phyloP scores from a whole-genome alignment of 2,113 vertebrate genomes.

The Leptosomus discolor region DNA sequence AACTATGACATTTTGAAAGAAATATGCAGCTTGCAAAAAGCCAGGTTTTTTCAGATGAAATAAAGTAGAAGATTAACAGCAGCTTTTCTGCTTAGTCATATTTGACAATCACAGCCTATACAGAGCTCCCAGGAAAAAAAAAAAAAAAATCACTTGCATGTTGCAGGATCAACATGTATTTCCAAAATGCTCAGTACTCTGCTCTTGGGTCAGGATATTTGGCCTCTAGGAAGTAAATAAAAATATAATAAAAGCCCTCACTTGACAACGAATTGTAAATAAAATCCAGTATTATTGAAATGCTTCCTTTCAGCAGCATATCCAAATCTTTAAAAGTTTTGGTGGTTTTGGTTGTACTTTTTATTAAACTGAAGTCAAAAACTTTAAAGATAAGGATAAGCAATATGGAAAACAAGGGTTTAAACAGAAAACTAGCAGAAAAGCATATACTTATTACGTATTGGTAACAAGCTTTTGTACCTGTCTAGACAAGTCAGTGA shows the following conservation, averaged over 20 bases:
- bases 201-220: background rate
- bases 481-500: conserved; percentile 25
- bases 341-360: background rate
- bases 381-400: background rate
- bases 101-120: background rate
- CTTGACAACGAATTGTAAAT: background rate
- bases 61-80: background rate
- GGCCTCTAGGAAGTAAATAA: background rate
- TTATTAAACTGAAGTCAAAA: background rate
- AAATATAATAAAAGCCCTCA: background rate
- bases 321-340: background rate
- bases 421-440: background rate
- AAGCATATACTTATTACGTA: background rate
- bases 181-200: background rate
- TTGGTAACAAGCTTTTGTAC: background rate
- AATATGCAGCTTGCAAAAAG: background rate
- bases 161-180: background rate
- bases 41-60: background rate
- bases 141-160: background rate
- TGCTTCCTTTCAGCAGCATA: background rate
- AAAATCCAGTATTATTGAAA: background rate
- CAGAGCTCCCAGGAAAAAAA: background rate
- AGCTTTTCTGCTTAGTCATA: background rate
- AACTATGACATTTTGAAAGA: background rate
- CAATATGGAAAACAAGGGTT: background rate